Base-by-base conservation (phyloP, 1,140 invertebrate genomes). In the Sitobion miscanthi region DNA sequence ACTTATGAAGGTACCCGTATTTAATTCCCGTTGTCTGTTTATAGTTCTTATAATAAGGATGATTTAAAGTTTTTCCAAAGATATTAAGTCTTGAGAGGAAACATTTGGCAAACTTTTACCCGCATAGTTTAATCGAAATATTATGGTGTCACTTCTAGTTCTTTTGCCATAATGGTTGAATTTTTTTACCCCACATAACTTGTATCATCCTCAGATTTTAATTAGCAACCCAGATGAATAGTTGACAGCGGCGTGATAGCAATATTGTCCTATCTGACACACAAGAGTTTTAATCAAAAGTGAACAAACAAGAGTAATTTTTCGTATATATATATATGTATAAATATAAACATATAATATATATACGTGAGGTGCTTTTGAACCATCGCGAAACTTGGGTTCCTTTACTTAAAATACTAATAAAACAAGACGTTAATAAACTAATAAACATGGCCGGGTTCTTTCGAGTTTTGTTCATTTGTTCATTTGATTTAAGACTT, bases 221-320 rank as follows among this genome's bases (percentile, higher is more conserved):
- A 89, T 89, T 89, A 57, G 87, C 2, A 89, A 89, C 3, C n/a
- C 49, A n/a, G 30, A 57, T 54, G 38, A 38, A 89, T 54, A 54
- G 11, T 89, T 54, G 23, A 54, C 49, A 23, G 35, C 4, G 45
- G n/a, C 1, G 42, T 54, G 47, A 89, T 23, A 89, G 49, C 9
- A 35, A 54, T 54, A 89, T 35, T 54, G 47, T 88, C 47, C 47
- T 87, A 52, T 30, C 45, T 20, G 35, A 54, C 2, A 49, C 49
- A 89, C 87, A 9, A 35, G 87, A 89, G n/a, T 89, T 89, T 89
- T 89, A 89, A 89, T 89, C 87, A 89, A 89, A 89, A 89, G n/a
- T 38, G 87, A 89, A 89, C 49, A 54, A 54, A 89, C 87, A 89
- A 89, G 49, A 89, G 49, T 57, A 38, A 89, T 54, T 89, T 89